Percentiles rank a stretch among this genome's conserved stretches.
phyloP scores from a whole-genome alignment of 1,140 invertebrate genomes.

The Wasmannia auropunctata region DNA sequence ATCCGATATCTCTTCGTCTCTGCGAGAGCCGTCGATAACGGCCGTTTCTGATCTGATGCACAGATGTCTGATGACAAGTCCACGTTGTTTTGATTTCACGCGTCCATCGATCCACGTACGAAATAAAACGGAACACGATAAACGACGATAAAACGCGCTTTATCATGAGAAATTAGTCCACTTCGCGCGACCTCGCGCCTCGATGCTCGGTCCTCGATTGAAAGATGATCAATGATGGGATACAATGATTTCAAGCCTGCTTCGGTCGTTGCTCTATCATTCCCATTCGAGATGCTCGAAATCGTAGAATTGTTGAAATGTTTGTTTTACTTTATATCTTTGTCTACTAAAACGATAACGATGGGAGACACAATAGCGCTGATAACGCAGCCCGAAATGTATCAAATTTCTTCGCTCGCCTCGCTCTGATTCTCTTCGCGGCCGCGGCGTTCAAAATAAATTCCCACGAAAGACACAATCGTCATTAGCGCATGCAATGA shows the following conservation, averaged over 20 bases:
- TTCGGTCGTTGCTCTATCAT: background rate
- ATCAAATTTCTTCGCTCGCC: conserved; percentile 46
- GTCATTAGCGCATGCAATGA: conserved; percentile 29
- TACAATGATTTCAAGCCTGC: background rate
- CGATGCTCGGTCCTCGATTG: background rate
- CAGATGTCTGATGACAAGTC: background rate
- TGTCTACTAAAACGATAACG: too few species aligned
- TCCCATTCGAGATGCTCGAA: background rate
- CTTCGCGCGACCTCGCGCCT: background rate
- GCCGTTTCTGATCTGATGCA: background rate
- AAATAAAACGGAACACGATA: background rate
- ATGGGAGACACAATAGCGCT: too few species aligned
- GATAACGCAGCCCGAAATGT: too few species aligned
- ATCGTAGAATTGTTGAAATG: conserved; percentile 8
- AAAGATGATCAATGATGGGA: background rate
- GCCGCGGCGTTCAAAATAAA: conserved; percentile 18
- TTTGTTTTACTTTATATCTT: too few species aligned
- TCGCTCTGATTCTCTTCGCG: conserved; percentile 36
- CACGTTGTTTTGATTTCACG: background rate
- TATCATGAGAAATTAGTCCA: background rate
- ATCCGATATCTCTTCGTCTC: background rate
- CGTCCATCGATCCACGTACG: background rate
- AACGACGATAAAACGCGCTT: background rate
- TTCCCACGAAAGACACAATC: background rate
- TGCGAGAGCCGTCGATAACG: background rate